These are phyloP conservation scores for Haliclystus octoradiatus DNA, from an alignment of 30 jellyfish, hydroid and myxozoan species.

Conservation along the genomic window DNA sequence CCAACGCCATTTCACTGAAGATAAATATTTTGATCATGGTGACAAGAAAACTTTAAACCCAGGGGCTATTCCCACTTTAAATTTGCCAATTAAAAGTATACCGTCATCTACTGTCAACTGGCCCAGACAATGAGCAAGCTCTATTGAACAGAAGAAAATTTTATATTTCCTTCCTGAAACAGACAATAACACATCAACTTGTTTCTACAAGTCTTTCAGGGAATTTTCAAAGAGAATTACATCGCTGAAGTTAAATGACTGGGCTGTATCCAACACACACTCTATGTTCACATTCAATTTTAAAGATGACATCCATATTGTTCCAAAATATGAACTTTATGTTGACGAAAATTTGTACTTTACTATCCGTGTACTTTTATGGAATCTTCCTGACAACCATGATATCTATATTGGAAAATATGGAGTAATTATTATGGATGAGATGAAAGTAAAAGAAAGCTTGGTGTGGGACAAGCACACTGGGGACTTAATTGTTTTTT, in stretches of 20 bases:
- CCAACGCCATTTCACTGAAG: conserved; percentile 24
- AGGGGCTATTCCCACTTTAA: too few species aligned
- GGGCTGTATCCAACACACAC: conserved; percentile 22
- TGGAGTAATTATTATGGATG: conserved; percentile 41
- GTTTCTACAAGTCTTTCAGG: conserved; percentile 8
- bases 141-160: conserved; percentile 13
- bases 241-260: conserved; percentile 14
- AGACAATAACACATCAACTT: neutral
- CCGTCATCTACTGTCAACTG: conserved; percentile 5
- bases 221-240: conserved; percentile 15
- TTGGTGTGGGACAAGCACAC: conserved; percentile 79
- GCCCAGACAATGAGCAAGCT: conserved; percentile 13
- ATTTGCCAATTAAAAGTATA: too few species aligned
- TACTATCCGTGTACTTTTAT: neutral
- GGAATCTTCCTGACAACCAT: conserved; percentile 2
- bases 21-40: too few species aligned
- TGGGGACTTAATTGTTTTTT: conserved; percentile 60
- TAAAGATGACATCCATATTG: neutral
- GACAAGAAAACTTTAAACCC: too few species aligned
- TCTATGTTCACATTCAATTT: too few species aligned
- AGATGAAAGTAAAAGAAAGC: conserved; percentile 57
- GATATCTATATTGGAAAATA: conserved; percentile 4
- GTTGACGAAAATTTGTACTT: neutral
- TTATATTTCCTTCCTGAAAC: neutral
- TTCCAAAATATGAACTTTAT: conserved; percentile 7